phyloP scores from a whole-genome alignment of 2,888 invertebrate genomes.

The Trichogramma evanescens region DNA sequence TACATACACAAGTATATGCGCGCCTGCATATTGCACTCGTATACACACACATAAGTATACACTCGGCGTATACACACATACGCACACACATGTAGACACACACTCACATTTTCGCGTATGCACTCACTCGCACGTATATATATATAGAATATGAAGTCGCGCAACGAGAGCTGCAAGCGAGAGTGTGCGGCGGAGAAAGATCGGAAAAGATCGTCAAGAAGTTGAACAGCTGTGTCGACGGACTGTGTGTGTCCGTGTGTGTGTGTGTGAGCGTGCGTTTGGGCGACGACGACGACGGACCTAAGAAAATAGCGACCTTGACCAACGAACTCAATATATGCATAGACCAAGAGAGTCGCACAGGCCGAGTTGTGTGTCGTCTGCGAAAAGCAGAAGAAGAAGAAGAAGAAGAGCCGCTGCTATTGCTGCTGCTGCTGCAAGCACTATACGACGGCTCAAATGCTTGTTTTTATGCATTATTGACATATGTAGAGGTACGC shows the following conservation, averaged over 20 bases:
- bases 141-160: neutral
- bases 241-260: constrained; percentile 27
- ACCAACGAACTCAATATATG: constrained; percentile 40
- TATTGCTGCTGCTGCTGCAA: too few species aligned
- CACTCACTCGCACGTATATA: neutral
- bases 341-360: neutral
- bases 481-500: too few species aligned
- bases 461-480: too few species aligned
- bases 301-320: constrained; percentile 37
- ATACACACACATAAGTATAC: too few species aligned
- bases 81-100: too few species aligned
- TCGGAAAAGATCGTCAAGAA: constrained; percentile 21
- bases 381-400: neutral
- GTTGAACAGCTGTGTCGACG: constrained; percentile 39
- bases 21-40: too few species aligned
- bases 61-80: too few species aligned
- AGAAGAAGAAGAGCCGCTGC: neutral
- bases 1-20: too few species aligned
- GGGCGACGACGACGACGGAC: constrained; percentile 16
- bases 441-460: too few species aligned
- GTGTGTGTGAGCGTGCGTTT: constrained; percentile 19
- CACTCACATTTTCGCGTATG: too few species aligned
- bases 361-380: neutral
- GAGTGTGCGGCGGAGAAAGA: too few species aligned
- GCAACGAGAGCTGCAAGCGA: too few species aligned